Evolutionary conservation across 2,113 vertebrate species (phyloP), one percentile per base, ranked within the genome.

Genomic region (Coryphaenoides rupestris): DNA sequence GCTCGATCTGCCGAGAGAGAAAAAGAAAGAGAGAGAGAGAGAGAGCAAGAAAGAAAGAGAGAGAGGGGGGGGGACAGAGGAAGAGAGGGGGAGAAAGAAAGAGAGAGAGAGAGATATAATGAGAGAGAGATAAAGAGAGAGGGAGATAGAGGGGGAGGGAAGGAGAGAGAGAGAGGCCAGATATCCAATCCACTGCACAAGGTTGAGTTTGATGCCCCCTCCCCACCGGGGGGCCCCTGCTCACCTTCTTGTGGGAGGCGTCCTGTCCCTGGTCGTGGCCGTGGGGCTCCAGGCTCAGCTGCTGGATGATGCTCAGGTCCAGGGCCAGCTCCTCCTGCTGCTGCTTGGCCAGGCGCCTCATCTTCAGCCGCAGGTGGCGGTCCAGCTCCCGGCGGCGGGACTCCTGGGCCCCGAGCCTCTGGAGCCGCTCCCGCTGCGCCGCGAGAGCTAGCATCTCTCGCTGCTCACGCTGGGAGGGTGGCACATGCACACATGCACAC

Each of bases 241-340:
- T 89, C 88, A 96, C 95, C 87, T 89, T 95, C 70, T 79, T 92
- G 19, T 86, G 84, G 19, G 58, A 84, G 13, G 79, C 90, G 9
- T 86, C 87, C 19, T 85, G 66, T 0, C 61, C 56, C n/a, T 92
- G 85, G 3, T 89, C 87, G 0, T 69, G 70, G 0, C 84, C 65
- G 65, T 91, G n/a, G n/a, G n/a, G 81, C 17, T 69, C 23, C 47
- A 90, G 79, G 58, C n/a, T n/a, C n/a, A 85, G 58, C 17, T 77
- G 69, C 67, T 93, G 86, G 2, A 94, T 74, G 24, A 93, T 84
- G 61, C 76, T 89, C 86, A 89, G 84, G 61, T 96, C 92, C 58
- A 90, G 57, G 1, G 89, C 86, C 52, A 92, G 87, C 23, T 96
- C 91, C 0, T 85, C 81, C 74, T 90, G 84, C 69, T 88, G 85